Evolutionary conservation across 2,888 invertebrate species (phyloP), one percentile per base, ranked within the genome.

Genomic region (Pseudococcus longispinus): DNA sequence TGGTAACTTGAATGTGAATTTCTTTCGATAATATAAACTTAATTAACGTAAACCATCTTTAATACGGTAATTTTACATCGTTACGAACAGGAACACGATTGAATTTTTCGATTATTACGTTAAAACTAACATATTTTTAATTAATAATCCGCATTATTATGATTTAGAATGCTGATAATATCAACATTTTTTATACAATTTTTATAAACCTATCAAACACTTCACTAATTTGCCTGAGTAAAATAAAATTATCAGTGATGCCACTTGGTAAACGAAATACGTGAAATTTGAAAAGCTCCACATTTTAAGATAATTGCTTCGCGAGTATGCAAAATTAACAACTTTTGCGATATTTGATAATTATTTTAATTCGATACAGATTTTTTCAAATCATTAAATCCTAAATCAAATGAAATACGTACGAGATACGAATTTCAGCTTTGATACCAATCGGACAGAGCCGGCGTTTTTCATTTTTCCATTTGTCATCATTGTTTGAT

Each of bases 401-500:
- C 2, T 0, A 65, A n/a, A 70, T 70, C 18, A 15, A 29, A 18
- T 2, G 29, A n/a, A 2, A 29, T 5, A 29, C 4, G 15, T 2
- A 29, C 2, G 15, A 2, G 15, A 70, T 29, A 70, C 15, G 0
- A 29, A 29, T 29, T 70, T 29, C 3, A 15, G 6, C 4, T 70
- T 15, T 4, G 18, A 15, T 18, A 13, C 6, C 29, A 3, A 70
- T 29, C 15, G 29, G 3, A 29, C 1, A 18, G 3, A 29, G 20
- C 70, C 70, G 70, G 70, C 29, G 29, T 70, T 70, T 70, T 70
- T 70, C 4, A 70, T 70, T 70, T 29, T 70, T 70, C 70, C 29
- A 70, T 70, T 70, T 70, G 70, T 70, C 70, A 70, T 70, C 70
- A 70, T 70, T 70, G 70, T 70, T 70, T 70, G 70, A 70, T 70